Percentiles rank a stretch among this genome's conserved stretches.
phyloP scores from a whole-genome alignment of 2,888 invertebrate genomes.

The Phortica okadai region DNA sequence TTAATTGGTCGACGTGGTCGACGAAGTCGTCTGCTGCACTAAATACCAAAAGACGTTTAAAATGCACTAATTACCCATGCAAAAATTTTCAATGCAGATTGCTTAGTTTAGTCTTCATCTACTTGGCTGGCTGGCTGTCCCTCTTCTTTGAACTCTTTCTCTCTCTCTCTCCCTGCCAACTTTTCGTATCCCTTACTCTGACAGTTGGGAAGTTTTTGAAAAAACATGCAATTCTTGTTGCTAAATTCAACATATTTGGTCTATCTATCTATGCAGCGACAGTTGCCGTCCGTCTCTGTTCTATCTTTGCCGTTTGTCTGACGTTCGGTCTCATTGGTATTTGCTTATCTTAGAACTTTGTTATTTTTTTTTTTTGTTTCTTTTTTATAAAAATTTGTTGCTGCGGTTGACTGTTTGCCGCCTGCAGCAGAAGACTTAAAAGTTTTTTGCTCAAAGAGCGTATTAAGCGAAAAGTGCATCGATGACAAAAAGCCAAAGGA shows the following conservation, averaged over 20 bases:
- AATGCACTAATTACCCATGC: constrained; percentile 71
- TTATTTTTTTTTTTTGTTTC: neutral
- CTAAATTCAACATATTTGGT: no score
- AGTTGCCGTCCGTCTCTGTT: neutral
- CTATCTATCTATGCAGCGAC: neutral
- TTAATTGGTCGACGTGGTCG: neutral
- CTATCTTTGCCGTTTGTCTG: neutral
- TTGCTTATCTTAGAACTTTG: constrained; percentile 11
- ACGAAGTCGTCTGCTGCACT: constrained; percentile 33
- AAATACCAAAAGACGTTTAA: constrained; percentile 70
- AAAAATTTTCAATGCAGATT: constrained; percentile 56
- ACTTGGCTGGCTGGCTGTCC: neutral
- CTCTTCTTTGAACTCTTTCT: neutral
- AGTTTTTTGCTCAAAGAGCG: neutral
- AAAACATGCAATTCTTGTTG: no score
- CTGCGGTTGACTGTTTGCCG: neutral
- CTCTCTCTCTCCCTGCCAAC: neutral
- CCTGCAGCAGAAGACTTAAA: neutral
- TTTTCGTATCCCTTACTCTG: neutral
- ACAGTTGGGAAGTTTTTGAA: neutral
- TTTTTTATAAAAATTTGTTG: neutral
- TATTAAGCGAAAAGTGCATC: constrained; percentile 11
- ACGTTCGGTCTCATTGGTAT: neutral
- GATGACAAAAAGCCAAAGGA: neutral
- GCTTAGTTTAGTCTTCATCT: constrained; percentile 16